phyloP scores from a whole-genome alignment of 1,140 invertebrate species.

The Stenopsyche tienmushanensis region DNA sequence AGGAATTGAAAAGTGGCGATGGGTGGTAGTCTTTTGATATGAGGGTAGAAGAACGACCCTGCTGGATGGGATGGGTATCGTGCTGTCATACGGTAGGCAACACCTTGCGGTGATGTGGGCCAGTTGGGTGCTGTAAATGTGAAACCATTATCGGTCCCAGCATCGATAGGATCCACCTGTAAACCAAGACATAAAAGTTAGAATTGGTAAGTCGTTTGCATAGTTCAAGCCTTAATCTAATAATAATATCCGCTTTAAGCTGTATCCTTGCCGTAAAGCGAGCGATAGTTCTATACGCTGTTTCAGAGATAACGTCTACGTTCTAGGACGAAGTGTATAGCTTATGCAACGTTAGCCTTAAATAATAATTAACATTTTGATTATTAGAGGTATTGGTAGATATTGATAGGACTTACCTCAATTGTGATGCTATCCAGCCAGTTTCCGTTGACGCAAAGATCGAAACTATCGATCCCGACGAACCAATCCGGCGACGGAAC shows the following conservation, averaged over 20 bases:
- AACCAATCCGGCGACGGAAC: constrained; percentile 98
- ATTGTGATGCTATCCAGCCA: constrained; percentile 92
- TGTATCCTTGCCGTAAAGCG: no score
- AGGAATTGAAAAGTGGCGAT: constrained; percentile 89
- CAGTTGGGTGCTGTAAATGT: constrained; percentile 95
- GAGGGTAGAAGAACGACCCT: constrained; percentile 93
- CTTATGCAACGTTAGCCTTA: no score
- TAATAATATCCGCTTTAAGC: no score
- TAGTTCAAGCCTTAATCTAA: no score
- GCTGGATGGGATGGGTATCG: constrained; percentile 88
- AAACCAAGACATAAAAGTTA: no score
- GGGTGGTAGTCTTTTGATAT: constrained; percentile 81
- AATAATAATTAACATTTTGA: no score
- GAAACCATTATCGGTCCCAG: constrained; percentile 95
- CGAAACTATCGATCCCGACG: constrained; percentile 89
- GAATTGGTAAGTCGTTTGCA: no score
- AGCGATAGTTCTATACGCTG: no score
- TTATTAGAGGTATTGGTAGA: no score
- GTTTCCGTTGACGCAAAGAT: constrained; percentile 89
- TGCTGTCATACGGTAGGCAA: constrained; percentile 87
- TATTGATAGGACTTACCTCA: constrained; percentile 67
- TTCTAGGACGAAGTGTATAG: no score
- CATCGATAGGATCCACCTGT: constrained; percentile 91
- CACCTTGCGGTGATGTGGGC: constrained; percentile 85
- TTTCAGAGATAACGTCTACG: no score